Evolutionary conservation across 1,140 invertebrate genomes (phyloP).

Genomic region (Bilobella aurantiaca): DNA sequence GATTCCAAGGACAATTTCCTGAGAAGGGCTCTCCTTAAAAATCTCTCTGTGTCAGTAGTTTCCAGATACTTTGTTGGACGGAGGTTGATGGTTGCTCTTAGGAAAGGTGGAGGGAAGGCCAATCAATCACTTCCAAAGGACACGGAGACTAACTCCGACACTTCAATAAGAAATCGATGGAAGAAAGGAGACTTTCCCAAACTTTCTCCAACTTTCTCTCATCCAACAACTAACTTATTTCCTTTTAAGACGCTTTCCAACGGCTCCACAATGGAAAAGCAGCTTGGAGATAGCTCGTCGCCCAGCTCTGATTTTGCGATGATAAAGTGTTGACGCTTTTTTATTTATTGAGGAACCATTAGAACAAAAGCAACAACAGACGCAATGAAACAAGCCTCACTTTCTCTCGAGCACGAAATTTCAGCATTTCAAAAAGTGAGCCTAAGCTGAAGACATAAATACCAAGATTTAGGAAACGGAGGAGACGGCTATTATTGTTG

Average conservation of each 20-base stretch:
- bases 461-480: not conserved
- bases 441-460: not conserved
- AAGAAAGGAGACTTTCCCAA: not conserved
- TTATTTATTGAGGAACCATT: constrained; percentile 2
- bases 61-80: too few relatives aligned
- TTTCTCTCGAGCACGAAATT: too few relatives aligned
- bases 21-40: too few relatives aligned
- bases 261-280: too few relatives aligned
- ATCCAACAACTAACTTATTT: too few relatives aligned
- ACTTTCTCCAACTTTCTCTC: not conserved
- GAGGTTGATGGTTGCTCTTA: not conserved
- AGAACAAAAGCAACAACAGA: not conserved
- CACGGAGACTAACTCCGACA: not conserved
- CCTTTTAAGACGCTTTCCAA: too few relatives aligned
- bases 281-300: too few relatives aligned
- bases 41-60: too few relatives aligned
- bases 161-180: not conserved
- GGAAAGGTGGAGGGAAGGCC: not conserved
- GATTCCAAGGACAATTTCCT: too few relatives aligned
- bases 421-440: too few relatives aligned
- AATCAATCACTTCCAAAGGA: constrained; percentile 2
- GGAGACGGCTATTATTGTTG: not conserved
- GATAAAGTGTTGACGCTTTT: not conserved
- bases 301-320: too few relatives aligned
- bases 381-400: not conserved